Evolutionary conservation across 2,888 invertebrate species (phyloP), one percentile per base, ranked within the genome.

Genomic region (Tholera decimalis): DNA sequence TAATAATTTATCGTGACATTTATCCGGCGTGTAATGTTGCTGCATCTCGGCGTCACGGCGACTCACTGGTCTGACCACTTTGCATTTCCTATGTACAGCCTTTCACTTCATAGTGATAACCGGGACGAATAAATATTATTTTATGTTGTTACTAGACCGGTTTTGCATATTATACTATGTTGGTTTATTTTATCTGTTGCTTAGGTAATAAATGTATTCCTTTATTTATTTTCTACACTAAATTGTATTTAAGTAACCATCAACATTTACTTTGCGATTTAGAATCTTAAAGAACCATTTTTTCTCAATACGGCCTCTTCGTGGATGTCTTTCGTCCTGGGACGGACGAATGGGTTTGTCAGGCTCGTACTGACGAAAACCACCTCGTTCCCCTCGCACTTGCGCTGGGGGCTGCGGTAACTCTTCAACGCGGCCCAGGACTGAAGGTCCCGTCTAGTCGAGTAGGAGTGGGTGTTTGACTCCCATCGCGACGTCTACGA

Each of bases 51-150:
- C 30, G 51, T 50, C 67, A 58, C 8, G 43, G 51, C 37, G 35
- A n/a, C 30, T 28, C 18, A 63, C 69, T 58, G 43, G 74, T 63
- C 37, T 2, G 18, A 58, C 57, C 24, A 63, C 62, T 69, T 62
- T 43, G 37, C 24, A 69, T 69, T 58, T 74, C 69, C 73, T 56
- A 35, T 15, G 35, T 35, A 53, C 49, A 39, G 33, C 56, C 74
- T 73, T 69, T 73, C 63, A 73, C 74, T 68, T 61, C 54, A 63
- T n/a, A n/a, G 4, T 33, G 18, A 49, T 58, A 50, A 55, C 24
- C 41, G 13, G 9, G 54, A 73, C 44, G 1, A 41, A 44, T 49
- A 26, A 44, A 73, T 55, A 55, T 54, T 53, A 69, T 64, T 56
- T 28, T 28, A 22, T 47, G 28, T 26, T 39, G 13, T 33, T 20